phyloP scores from a whole-genome alignment of 2,797 vertebrate genomes.

The Anguilla obscura region DNA sequence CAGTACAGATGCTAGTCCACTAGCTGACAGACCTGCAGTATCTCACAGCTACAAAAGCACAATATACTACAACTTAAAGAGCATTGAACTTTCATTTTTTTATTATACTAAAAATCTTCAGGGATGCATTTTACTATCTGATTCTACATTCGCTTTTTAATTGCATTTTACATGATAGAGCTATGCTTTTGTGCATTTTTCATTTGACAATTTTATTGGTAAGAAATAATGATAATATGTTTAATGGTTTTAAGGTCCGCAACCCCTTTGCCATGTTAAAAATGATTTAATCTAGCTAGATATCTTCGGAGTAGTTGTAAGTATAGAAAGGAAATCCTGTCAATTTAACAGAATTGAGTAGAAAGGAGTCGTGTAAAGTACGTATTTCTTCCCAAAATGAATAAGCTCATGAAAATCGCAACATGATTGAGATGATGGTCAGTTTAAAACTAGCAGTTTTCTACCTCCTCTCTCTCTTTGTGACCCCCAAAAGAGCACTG shows the following conservation, averaged over 20 bases:
- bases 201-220: neutral
- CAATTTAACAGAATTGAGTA: too few species aligned
- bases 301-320: too few species aligned
- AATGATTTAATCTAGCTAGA: neutral
- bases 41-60: neutral
- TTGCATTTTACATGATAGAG: neutral
- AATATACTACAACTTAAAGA: neutral
- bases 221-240: neutral
- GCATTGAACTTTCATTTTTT: neutral
- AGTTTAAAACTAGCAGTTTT: neutral
- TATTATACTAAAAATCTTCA: neutral
- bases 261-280: neutral
- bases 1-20: slow-evolving; percentile 66
- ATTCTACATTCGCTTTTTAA: too few species aligned
- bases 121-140: too few species aligned
- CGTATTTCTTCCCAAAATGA: too few species aligned
- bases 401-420: too few species aligned
- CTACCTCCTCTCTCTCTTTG: neutral
- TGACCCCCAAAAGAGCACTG: neutral
- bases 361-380: too few species aligned
- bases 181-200: neutral
- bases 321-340: too few species aligned
- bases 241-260: neutral
- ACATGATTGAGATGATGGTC: neutral
- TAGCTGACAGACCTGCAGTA: neutral